These are phyloP conservation scores for Hydrozoanthus tunicans DNA, from an alignment of 64 coral and sea anemone genomes.

Conservation along the genomic window DNA sequence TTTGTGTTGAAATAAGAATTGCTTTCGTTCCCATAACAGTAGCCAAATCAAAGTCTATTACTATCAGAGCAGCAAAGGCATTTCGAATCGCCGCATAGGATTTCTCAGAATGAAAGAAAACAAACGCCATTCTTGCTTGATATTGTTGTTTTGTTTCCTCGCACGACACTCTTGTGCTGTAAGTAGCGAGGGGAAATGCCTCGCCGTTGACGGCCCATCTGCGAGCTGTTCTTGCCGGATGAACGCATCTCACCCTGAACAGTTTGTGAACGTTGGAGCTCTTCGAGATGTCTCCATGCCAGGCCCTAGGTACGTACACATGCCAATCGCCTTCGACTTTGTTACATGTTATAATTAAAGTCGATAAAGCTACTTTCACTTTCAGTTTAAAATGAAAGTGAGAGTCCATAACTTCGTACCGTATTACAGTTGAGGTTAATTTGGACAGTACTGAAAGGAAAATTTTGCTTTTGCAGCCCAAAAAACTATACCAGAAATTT, in stretches of 20 bases:
- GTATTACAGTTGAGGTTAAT: too few species aligned
- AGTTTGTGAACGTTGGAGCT: conserved; percentile 10
- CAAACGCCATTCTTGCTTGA: too few species aligned
- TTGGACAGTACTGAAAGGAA: too few species aligned
- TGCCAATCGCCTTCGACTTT: not conserved
- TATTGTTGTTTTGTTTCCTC: not conserved
- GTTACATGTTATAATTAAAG: not conserved
- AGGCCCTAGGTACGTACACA: conserved; percentile 10
- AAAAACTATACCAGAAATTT: too few species aligned
- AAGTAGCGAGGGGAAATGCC: conserved; percentile 11
- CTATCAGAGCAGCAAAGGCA: too few species aligned
- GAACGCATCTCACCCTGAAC: conserved; percentile 7
- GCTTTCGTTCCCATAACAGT: too few species aligned
- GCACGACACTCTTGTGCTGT: not conserved
- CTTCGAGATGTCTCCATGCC: not conserved
- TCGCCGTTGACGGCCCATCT: not conserved
- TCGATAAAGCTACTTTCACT: not conserved
- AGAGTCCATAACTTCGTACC: too few species aligned
- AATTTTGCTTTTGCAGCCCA: too few species aligned
- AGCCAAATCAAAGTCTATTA: too few species aligned
- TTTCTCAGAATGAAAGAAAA: too few species aligned
- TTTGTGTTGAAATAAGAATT: too few species aligned
- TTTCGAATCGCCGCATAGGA: too few species aligned
- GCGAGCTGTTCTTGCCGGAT: conserved; percentile 40
- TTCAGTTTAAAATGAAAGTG: not conserved